Conservation (phyloP, 2,797 vertebrate genomes). For the Tapirus indicus region DNA sequence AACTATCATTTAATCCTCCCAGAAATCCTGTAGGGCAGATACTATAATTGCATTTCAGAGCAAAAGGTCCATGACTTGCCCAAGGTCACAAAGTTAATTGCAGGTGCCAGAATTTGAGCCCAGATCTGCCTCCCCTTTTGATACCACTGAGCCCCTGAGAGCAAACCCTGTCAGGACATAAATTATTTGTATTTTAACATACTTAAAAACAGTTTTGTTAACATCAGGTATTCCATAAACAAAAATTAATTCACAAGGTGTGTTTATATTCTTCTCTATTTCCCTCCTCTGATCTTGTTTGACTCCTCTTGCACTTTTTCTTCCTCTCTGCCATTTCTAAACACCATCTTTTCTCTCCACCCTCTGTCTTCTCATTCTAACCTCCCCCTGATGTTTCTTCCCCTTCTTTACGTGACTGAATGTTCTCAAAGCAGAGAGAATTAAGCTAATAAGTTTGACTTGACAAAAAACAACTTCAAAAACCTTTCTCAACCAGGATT, state of each 20-base stretch:
- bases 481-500: neutral
- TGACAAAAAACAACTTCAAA: conserved; percentile 38
- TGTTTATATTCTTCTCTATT: neutral
- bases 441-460: neutral
- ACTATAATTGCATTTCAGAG: neutral
- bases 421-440: conserved; percentile 5
- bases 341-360: neutral
- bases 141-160: neutral
- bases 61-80: neutral
- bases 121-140: neutral
- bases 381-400: neutral
- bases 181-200: conserved; percentile 16
- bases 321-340: neutral
- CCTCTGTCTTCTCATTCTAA: neutral
- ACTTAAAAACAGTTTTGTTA: neutral
- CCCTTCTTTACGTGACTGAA: neutral
- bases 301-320: neutral
- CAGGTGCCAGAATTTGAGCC: neutral
- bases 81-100: neutral
- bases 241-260: neutral
- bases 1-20: neutral
- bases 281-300: neutral
- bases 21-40: neutral
- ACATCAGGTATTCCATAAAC: neutral
- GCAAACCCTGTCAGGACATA: neutral